Conservation (phyloP, 2,888 invertebrate species). For the Aplocera efformata region DNA sequence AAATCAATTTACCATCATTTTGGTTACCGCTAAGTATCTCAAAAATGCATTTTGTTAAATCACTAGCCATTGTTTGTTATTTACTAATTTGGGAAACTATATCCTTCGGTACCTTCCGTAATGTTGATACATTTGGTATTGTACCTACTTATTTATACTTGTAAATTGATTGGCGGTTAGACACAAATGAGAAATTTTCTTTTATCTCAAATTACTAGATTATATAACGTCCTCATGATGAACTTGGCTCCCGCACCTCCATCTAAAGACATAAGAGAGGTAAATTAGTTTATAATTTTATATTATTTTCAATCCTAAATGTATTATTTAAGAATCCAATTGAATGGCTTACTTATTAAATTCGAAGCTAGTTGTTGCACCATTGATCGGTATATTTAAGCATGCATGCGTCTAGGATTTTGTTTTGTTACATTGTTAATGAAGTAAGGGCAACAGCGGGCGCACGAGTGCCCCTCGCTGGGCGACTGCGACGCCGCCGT, state of each 20-base stretch:
- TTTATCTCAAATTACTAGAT: too few relatives aligned
- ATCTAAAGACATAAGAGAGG: slow-evolving; percentile 53
- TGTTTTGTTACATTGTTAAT: slow-evolving; percentile 58
- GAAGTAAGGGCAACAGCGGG: slow-evolving; percentile 64
- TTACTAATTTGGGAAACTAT: slow-evolving; percentile 1
- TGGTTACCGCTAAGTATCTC: slow-evolving; percentile 6
- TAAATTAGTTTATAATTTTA: slow-evolving; percentile 61
- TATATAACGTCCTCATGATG: neutral
- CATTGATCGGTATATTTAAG: slow-evolving; percentile 67
- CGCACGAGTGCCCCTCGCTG: slow-evolving; percentile 23
- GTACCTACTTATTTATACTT: too few relatives aligned
- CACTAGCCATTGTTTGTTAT: slow-evolving; percentile 1
- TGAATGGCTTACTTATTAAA: slow-evolving; percentile 62
- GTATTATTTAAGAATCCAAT: slow-evolving; percentile 70
- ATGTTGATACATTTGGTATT: too few relatives aligned
- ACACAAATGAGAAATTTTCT: neutral
- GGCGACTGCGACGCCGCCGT: too few relatives aligned
- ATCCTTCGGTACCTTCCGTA: too few relatives aligned
- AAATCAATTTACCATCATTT: slow-evolving; percentile 15
- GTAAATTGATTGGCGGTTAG: too few relatives aligned
- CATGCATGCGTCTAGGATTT: slow-evolving; percentile 48
- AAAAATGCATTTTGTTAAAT: slow-evolving; percentile 11
- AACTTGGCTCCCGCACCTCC: slow-evolving; percentile 52
- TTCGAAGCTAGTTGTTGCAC: slow-evolving; percentile 61
- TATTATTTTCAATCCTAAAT: slow-evolving; percentile 59